Evolutionary conservation across 1,140 invertebrate genomes (phyloP), one percentile per base, ranked within the genome.

Genomic region (Spodoptera frugiperda): DNA sequence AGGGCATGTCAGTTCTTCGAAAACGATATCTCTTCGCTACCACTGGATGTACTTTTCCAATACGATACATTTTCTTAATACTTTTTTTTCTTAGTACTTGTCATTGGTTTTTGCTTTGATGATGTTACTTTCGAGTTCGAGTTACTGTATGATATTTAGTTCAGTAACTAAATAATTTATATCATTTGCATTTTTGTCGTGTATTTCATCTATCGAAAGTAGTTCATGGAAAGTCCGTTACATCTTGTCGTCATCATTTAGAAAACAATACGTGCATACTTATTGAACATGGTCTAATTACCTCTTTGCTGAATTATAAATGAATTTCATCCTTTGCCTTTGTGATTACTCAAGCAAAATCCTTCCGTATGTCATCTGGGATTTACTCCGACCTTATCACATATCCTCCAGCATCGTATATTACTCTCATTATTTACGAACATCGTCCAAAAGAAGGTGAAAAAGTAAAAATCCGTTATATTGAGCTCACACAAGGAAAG

Each of bases 381-480:
- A 61, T 77, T 63, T 71, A 46, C 76, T 39, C 48, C 63, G 44
- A 51, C 53, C 39, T 46, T 77, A 51, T 77, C 39, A 46, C 12
- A 61, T 49, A 73, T 73, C 30, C 46, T 59, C 21, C 51, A 30
- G 30, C 11, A 51, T 55, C 54, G 33, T 39, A 71, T 77, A 77
- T 77, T 77, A 77, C 39, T 21, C 65, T 70, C 25, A 71, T 77
- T 63, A 77, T 77, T 70, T 77, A 72, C 54, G 55, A 21, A 21
- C 30, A 54, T 44, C 17, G 54, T 46, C 25, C 51, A 48, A 63
- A 63, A 51, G 8, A n/a, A 39, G 33, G 11, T 12, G 10, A 59
- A 67, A 65, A 65, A 17, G 48, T 51, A 75, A 44, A 65, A 51
- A 67, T 19, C 9, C 54, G 39, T 49, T 21, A 25, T 44, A 71